Percentiles rank a stretch among this genome's conserved stretches.
Evolutionary conservation across 2,888 invertebrate species (phyloP).

Genomic region (Agriotes lineatus): DNA sequence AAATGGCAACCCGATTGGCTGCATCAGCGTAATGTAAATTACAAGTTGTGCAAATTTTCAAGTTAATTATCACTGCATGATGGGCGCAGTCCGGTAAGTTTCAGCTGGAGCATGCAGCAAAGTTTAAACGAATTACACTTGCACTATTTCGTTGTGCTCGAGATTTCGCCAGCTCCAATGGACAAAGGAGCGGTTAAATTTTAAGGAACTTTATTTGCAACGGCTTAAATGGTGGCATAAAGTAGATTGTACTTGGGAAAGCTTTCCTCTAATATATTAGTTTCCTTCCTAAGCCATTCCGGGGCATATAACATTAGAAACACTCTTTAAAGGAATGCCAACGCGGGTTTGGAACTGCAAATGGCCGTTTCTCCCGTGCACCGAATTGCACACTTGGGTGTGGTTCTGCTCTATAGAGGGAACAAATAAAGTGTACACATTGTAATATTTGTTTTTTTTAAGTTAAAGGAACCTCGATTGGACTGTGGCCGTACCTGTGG

Average conservation of each 20-base stretch:
- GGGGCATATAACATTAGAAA: slow-evolving; percentile 24
- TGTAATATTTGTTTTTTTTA: not conserved
- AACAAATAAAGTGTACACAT: not conserved
- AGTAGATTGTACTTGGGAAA: slow-evolving; percentile 26
- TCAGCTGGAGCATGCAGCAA: not conserved
- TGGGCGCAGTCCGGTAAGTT: not conserved
- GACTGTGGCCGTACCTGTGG: no score
- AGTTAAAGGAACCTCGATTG: no score
- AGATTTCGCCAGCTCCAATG: not conserved
- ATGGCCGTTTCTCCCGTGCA: not conserved
- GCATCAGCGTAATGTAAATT: no score
- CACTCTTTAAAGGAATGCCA: slow-evolving; percentile 23
- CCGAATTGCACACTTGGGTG: slow-evolving; percentile 5
- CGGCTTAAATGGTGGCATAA: slow-evolving; percentile 21
- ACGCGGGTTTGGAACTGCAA: slow-evolving; percentile 12
- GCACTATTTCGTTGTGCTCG: slow-evolving; percentile 1
- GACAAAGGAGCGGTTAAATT: slow-evolving; percentile 21
- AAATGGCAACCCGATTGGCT: no score
- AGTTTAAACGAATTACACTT: slow-evolving; percentile 15
- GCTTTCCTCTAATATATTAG: slow-evolving; percentile 30
- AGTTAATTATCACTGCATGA: not conserved
- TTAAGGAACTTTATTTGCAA: slow-evolving; percentile 20
- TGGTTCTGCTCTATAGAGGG: not conserved
- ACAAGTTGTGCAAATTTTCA: no score
- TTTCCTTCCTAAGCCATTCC: slow-evolving; percentile 22